Percentiles rank a stretch among this genome's conserved stretches.
Conservation (phyloP, 1,140 invertebrate species). For the Drosophila ananassae region DNA sequence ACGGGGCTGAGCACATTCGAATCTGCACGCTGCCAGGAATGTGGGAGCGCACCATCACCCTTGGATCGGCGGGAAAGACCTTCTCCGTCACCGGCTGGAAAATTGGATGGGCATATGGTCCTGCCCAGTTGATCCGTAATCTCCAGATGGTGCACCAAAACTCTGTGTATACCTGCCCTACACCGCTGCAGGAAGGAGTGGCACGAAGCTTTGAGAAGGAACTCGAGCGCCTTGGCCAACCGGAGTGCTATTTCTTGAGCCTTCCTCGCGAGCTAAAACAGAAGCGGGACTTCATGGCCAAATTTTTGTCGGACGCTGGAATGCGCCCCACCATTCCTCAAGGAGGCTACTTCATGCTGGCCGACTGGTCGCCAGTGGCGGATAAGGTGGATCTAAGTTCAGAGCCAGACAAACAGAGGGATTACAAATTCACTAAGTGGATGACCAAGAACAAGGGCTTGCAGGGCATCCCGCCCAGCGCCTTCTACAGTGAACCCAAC, state of each 20-base stretch:
- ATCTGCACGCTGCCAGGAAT: constrained; percentile 97
- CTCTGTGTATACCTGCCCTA: constrained; percentile 95
- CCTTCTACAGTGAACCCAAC: constrained; percentile 94
- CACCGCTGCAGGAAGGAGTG: constrained; percentile 95
- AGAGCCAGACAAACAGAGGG: constrained; percentile 90
- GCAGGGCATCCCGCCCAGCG: constrained; percentile 96
- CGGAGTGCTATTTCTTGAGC: constrained; percentile 94
- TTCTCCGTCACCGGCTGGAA: constrained; percentile 99
- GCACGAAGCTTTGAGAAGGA: constrained; percentile 96
- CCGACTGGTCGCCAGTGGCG: constrained; percentile 93
- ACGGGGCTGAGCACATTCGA: constrained; percentile 93
- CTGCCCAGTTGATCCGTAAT: constrained; percentile 91
- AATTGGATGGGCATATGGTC: constrained; percentile 98
- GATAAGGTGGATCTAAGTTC: constrained; percentile 87
- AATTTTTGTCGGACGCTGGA: constrained; percentile 91
- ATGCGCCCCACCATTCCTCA: constrained; percentile 97
- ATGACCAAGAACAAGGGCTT: constrained; percentile 96
- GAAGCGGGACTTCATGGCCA: constrained; percentile 94
- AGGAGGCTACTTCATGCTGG: constrained; percentile 98
- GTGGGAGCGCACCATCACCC: constrained; percentile 98
- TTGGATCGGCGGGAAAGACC: constrained; percentile 98
- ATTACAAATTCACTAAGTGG: constrained; percentile 98
- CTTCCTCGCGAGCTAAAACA: constrained; percentile 90
- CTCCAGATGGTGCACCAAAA: constrained; percentile 97
- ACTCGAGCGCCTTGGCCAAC: constrained; percentile 87